Conservation (phyloP, 2,888 invertebrate genomes). For the Mamestra brassicae region DNA sequence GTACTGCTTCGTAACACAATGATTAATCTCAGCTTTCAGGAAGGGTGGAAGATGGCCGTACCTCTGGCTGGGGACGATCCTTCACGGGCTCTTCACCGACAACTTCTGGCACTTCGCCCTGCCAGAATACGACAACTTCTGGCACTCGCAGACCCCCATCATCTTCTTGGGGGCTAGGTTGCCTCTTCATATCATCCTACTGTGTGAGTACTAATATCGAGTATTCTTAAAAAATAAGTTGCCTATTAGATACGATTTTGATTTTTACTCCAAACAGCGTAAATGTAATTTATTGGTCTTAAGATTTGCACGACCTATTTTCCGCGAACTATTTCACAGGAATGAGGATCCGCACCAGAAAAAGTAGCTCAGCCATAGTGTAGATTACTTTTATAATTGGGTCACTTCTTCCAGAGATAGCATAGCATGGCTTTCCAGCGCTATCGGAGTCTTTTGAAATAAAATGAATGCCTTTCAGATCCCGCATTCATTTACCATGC, state of each 20-base stretch:
- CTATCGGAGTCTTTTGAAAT: not conserved
- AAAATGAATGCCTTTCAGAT: constrained; percentile 79
- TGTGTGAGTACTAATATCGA: constrained; percentile 91
- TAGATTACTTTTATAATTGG: not conserved
- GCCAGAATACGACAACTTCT: constrained; percentile 95
- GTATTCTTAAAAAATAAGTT: not conserved
- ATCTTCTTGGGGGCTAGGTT: constrained; percentile 93
- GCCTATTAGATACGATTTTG: not conserved
- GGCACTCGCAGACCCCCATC: constrained; percentile 95
- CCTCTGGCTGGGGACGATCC: constrained; percentile 93
- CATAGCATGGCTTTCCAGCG: not conserved
- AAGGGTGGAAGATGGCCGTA: constrained; percentile 94
- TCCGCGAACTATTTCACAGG: no score
- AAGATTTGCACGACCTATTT: no score
- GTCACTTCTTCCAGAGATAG: not conserved
- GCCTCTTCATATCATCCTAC: constrained; percentile 93
- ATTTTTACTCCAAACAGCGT: not conserved
- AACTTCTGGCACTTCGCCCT: constrained; percentile 93
- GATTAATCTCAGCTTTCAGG: constrained; percentile 86
- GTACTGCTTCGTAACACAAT: not conserved
- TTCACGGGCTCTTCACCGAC: constrained; percentile 93
- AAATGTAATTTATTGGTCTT: not conserved
- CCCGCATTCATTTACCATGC: constrained; percentile 92
- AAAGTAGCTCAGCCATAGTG: no score
- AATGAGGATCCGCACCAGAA: no score